phyloP scores from a whole-genome alignment of 1,140 invertebrate genomes.

The Drosophila nasuta region DNA sequence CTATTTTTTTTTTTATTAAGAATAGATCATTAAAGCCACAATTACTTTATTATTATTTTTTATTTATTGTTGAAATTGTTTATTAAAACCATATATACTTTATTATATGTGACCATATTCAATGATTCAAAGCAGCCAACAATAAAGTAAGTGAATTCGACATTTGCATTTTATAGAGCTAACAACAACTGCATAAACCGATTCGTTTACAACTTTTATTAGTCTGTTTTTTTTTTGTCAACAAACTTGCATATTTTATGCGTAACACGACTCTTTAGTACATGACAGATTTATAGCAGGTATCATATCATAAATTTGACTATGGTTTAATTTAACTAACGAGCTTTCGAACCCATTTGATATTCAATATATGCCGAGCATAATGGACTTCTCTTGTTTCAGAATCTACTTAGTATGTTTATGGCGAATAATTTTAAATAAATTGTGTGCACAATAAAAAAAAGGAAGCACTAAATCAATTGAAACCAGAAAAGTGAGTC shows the following conservation, averaged over 20 bases:
- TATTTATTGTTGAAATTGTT: no score
- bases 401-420: not conserved
- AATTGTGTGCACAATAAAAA: not conserved
- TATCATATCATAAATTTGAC: conserved; percentile 14
- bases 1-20: no score
- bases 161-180: not conserved
- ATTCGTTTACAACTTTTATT: not conserved
- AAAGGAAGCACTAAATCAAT: not conserved
- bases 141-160: not conserved
- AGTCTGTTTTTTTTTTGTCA: not conserved
- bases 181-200: not conserved
- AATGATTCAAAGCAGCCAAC: not conserved
- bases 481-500: not conserved
- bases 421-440: conserved; percentile 2
- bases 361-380: not conserved
- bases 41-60: no score
- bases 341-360: conserved; percentile 3
- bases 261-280: not conserved
- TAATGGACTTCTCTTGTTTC: conserved; percentile 16
- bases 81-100: not conserved
- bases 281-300: conserved; percentile 21
- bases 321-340: conserved; percentile 12
- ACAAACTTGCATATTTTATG: conserved; percentile 9
- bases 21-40: no score
- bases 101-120: not conserved